phyloP scores from a whole-genome alignment of 2,113 vertebrate species.

The Bagarius yarrelli region DNA sequence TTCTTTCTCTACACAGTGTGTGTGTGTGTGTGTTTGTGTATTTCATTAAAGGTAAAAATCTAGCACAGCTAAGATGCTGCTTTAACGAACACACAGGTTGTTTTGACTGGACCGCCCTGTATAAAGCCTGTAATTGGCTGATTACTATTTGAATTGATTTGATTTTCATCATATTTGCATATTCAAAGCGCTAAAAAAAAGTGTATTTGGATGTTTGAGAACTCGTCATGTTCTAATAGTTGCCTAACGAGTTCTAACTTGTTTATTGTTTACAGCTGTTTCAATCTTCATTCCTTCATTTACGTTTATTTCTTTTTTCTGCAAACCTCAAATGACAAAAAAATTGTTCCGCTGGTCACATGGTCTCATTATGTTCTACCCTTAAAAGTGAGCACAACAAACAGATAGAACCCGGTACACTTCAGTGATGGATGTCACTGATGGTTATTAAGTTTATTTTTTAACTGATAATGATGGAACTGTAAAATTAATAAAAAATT shows the following conservation, averaged over 20 bases:
- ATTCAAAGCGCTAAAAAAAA: background rate
- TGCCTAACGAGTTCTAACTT: background rate
- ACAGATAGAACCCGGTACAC: background rate
- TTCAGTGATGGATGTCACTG: no score
- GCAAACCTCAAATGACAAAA: background rate
- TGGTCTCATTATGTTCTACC: background rate
- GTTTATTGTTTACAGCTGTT: background rate
- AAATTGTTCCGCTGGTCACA: background rate
- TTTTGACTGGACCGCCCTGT: conserved; percentile 64
- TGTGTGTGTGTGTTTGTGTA: background rate
- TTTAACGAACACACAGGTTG: conserved; percentile 72
- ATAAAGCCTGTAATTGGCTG: conserved; percentile 46
- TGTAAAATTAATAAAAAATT: no score
- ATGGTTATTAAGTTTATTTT: no score
- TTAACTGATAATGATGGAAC: no score
- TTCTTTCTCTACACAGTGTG: conserved; percentile 31
- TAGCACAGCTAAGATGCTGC: conserved; percentile 59
- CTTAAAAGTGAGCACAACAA: background rate
- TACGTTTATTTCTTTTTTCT: background rate
- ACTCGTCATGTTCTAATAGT: background rate
- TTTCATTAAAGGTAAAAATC: background rate
- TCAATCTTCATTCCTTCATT: background rate
- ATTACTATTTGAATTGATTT: conserved; percentile 5
- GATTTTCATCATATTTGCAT: conserved; percentile 17
- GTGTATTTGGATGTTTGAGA: conserved; percentile 14